phyloP scores from a whole-genome alignment of 35 echinoderm and acorn worm species.

The Lytechinus variegatus region DNA sequence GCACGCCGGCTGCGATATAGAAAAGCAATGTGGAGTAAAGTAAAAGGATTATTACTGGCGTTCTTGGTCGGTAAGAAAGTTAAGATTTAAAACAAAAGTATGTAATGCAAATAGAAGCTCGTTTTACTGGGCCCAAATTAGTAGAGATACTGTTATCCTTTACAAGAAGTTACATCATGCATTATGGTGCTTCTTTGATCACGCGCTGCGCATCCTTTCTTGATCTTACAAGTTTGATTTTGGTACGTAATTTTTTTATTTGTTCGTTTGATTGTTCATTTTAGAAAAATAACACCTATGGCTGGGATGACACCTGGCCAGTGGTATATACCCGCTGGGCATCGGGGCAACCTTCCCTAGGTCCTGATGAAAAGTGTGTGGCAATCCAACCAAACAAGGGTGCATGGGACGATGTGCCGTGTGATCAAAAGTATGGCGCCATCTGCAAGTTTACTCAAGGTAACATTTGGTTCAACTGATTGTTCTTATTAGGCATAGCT shows the following conservation, averaged over 20 bases:
- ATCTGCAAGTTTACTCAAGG: constrained; percentile 20
- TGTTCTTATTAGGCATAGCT: not conserved
- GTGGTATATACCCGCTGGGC: constrained; percentile 71
- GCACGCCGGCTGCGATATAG: no score
- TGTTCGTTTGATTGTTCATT: not conserved
- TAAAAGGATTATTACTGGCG: no score
- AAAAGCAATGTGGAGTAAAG: no score
- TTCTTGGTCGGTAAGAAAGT: no score
- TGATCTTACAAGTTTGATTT: not conserved
- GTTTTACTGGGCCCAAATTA: no score
- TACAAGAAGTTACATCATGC: not conserved
- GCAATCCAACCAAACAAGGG: not conserved
- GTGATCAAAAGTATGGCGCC: not conserved
- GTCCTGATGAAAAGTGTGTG: not conserved
- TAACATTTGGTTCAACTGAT: not conserved
- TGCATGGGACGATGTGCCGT: not conserved
- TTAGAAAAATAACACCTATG: constrained; percentile 10
- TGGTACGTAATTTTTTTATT: not conserved
- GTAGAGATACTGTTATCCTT: no score
- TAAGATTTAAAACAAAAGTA: no score
- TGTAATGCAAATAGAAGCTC: no score
- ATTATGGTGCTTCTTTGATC: not conserved
- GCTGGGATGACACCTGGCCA: constrained; percentile 61
- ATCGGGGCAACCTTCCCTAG: constrained; percentile 52
- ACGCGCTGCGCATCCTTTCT: no score